Conservation (phyloP, 2,113 vertebrate genomes). For the Rhinopomastus cyanomelas region DNA sequence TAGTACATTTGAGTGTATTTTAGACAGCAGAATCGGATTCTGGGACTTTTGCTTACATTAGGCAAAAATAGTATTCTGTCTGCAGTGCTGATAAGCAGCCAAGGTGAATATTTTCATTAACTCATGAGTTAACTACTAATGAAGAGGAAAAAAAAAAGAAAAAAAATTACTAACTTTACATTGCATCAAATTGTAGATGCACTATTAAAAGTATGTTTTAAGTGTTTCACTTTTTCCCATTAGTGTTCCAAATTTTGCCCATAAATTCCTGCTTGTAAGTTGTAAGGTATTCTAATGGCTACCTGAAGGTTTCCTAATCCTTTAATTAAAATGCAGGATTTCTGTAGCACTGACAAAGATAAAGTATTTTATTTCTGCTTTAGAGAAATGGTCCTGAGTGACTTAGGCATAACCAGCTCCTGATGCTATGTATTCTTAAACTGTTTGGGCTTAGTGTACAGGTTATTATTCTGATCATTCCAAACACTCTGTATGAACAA, state of each 20-base stretch:
- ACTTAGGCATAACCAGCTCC: not conserved
- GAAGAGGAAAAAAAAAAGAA: not conserved
- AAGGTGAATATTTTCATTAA: not conserved
- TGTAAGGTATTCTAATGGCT: not conserved
- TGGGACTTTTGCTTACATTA: not conserved
- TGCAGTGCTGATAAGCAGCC: not conserved
- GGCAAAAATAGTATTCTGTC: not conserved
- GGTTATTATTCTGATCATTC: not conserved
- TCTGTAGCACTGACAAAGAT: not conserved
- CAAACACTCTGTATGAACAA: not conserved
- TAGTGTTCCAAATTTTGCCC: not conserved
- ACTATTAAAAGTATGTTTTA: not conserved
- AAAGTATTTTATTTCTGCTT: not conserved
- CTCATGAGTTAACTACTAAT: not conserved
- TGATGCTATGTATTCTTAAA: not conserved
- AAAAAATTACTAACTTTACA: not conserved
- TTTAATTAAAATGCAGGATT: constrained; percentile 36
- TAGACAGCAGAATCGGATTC: not conserved
- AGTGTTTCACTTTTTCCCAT: not conserved
- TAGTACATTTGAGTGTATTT: not conserved
- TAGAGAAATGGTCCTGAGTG: not conserved
- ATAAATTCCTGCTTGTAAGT: not conserved
- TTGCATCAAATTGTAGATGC: not conserved
- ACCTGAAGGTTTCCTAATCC: constrained; percentile 20
- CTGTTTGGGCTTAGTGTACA: not conserved